Evolutionary conservation across 2,797 vertebrate species (phyloP).

Genomic region (Mus minutoides): DNA sequence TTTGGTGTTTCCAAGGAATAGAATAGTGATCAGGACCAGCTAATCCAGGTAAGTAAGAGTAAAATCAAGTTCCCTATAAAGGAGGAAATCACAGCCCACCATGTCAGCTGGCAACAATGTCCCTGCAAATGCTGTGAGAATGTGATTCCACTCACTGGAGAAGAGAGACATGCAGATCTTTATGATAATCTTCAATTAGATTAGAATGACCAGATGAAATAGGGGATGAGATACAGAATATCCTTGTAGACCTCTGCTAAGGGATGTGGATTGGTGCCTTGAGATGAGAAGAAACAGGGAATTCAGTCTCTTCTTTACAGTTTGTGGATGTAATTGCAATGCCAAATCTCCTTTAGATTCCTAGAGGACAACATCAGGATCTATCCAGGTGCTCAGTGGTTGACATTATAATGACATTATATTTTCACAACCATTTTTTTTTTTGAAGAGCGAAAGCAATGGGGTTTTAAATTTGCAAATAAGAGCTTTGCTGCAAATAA

Average conservation of each 20-base stretch:
- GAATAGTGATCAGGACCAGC: neutral
- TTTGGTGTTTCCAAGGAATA: neutral
- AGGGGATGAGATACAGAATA: neutral
- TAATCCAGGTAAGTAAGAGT: neutral
- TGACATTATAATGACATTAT: neutral
- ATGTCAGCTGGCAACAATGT: neutral
- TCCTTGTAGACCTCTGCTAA: neutral
- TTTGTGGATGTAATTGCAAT: neutral
- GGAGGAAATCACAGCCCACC: neutral
- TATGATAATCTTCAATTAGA: neutral
- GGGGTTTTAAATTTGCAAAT: constrained; percentile 57
- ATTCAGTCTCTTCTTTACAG: neutral
- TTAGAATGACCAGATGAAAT: neutral
- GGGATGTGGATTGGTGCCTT: neutral
- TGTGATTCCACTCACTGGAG: neutral
- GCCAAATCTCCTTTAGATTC: constrained; percentile 42
- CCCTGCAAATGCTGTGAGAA: constrained; percentile 12
- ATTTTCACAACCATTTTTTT: neutral
- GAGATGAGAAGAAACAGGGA: neutral
- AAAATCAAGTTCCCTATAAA: neutral
- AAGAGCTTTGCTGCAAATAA: constrained; percentile 44
- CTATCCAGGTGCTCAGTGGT: neutral
- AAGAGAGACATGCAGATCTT: neutral
- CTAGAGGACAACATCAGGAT: neutral
- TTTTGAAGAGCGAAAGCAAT: constrained; percentile 3